Evolutionary conservation across 1,140 invertebrate genomes (phyloP), one percentile per base, ranked within the genome.

Genomic region (Cyclina sinensis): DNA sequence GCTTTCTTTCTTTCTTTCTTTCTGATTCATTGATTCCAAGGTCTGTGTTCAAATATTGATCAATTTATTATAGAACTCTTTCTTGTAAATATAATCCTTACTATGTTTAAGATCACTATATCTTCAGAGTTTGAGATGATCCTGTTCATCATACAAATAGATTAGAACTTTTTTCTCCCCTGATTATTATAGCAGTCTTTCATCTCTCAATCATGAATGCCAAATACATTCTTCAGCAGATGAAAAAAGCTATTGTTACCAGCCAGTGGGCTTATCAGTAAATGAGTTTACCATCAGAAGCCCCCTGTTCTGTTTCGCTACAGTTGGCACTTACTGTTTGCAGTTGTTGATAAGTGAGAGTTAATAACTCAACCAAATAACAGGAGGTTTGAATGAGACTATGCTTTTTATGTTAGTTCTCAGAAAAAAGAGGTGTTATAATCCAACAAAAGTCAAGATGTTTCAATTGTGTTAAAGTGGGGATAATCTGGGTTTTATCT

Each of bases 201-300:
- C 57, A 62, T 70, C 65, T 70, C 32, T 70, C 65, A 70, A 70
- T 37, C 65, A 70, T 70, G 65, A 70, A 70, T 70, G 65, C 65
- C 65, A 70, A 39, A 39, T 70, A 37, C 65, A 70, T 70, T 70
- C 32, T 27, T 62, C 37, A 32, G n/a, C 11, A 37, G 65, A 37
- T 70, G 65, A 18, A 16, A 14, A 70, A 27, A 35, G 21, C 32
- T 70, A 70, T 70, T 70, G 65, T 70, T 30, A 37, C 35, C 30
- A 70, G 65, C 14, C 65, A 37, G 32, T 37, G 32, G 65, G 65
- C 65, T 70, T 70, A 70, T 70, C 65, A 70, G 32, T 37, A 37
- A 70, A 70, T 70, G 30, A 70, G 32, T 70, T 70, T 70, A 70
- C 65, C 65, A 70, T 70, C 65, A 37, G 1, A 37, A n/a, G n/a